Conservation (phyloP, 1,140 invertebrate genomes). For the Lepidotrigona ventralis region DNA sequence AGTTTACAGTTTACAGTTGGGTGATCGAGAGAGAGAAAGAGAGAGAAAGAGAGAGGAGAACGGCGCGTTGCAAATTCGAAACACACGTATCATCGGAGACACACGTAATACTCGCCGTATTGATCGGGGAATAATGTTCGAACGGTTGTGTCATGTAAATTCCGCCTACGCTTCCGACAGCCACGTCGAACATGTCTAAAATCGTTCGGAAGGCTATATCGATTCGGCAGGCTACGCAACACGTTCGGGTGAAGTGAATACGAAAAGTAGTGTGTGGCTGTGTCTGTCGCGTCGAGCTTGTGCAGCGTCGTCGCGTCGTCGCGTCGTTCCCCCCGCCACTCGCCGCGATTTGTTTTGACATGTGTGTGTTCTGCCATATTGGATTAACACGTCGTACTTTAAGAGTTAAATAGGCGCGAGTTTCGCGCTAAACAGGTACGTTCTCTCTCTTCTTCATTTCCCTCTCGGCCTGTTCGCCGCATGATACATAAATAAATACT, state of each 20-base stretch:
- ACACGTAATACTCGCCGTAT: background rate
- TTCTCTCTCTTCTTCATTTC: background rate
- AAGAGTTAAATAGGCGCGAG: slow-evolving; percentile 25
- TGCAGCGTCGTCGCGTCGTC: slow-evolving; percentile 47
- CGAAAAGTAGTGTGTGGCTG: slow-evolving; percentile 20
- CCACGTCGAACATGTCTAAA: background rate
- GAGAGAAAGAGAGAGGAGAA: too few species aligned
- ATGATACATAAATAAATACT: too few species aligned
- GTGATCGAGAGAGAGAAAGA: background rate
- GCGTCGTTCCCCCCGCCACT: slow-evolving; percentile 57
- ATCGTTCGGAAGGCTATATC: slow-evolving; percentile 2
- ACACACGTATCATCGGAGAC: background rate
- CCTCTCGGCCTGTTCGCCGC: too few species aligned
- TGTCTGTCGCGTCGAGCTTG: slow-evolving; percentile 43
- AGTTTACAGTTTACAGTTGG: background rate
- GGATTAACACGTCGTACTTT: slow-evolving; percentile 67
- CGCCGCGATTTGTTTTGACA: slow-evolving; percentile 77
- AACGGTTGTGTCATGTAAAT: background rate
- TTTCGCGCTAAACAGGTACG: slow-evolving; percentile 52
- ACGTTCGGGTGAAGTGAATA: slow-evolving; percentile 27
- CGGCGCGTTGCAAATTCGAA: too few species aligned
- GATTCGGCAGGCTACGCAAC: slow-evolving; percentile 6
- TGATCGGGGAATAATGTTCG: background rate
- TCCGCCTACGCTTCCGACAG: background rate
- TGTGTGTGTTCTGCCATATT: slow-evolving; percentile 74